phyloP scores from a whole-genome alignment of 2,797 vertebrate genomes.

The Microcaecilia unicolor region DNA sequence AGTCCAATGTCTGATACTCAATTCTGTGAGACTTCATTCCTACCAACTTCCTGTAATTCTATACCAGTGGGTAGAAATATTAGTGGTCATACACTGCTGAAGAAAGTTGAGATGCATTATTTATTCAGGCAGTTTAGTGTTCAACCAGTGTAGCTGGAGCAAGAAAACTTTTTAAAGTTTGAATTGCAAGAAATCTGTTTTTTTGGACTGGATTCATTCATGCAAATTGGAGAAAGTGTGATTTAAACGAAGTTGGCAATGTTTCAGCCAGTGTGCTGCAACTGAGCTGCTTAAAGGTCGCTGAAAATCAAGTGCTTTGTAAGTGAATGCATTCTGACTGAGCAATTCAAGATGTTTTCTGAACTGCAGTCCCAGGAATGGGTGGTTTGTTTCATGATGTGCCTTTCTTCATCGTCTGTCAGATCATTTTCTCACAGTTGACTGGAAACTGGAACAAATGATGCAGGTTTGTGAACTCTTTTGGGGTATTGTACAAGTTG shows the following conservation, averaged over 20 bases:
- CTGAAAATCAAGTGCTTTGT: slow-evolving; percentile 47
- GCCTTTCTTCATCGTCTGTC: slow-evolving; percentile 52
- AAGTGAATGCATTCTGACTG: slow-evolving; percentile 45
- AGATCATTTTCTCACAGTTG: slow-evolving; percentile 44
- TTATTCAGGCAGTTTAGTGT: slow-evolving; percentile 46
- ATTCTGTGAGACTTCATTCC: slow-evolving; percentile 70
- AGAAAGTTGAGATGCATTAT: slow-evolving; percentile 66
- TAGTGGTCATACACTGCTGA: slow-evolving; percentile 65
- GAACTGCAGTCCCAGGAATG: slow-evolving; percentile 53
- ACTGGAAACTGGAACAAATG: slow-evolving; percentile 23
- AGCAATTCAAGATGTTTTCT: slow-evolving; percentile 47
- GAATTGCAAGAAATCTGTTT: slow-evolving; percentile 48
- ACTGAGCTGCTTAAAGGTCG: slow-evolving; percentile 43
- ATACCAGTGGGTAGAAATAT: slow-evolving; percentile 91
- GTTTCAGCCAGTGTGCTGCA: slow-evolving; percentile 44
- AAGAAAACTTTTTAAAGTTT: slow-evolving; percentile 46
- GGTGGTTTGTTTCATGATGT: slow-evolving; percentile 47
- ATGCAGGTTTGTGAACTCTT: slow-evolving; percentile 67
- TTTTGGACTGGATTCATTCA: slow-evolving; percentile 45
- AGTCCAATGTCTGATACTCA: slow-evolving; percentile 63
- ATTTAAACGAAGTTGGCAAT: slow-evolving; percentile 53
- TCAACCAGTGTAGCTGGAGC: slow-evolving; percentile 52
- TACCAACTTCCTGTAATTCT: slow-evolving; percentile 92
- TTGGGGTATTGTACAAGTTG: slow-evolving; percentile 50
- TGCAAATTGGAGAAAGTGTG: slow-evolving; percentile 53